Evolutionary conservation across 2,888 invertebrate species (phyloP), one percentile per base, ranked within the genome.

Genomic region (Cerceris rybyensis): DNA sequence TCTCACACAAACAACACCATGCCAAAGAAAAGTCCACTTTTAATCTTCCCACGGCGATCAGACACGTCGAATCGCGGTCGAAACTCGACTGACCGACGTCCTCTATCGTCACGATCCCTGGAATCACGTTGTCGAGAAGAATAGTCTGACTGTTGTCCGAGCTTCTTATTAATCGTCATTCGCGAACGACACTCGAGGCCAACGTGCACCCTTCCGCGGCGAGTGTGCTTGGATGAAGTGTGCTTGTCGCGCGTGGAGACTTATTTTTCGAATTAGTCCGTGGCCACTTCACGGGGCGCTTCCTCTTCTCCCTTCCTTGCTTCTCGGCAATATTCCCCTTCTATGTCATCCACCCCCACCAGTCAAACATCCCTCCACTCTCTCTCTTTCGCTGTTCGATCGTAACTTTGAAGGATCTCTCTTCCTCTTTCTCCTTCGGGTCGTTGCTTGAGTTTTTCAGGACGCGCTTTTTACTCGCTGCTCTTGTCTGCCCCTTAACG

Each of bases 151-250:
- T 7, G 13, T 11, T 7, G 50, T n/a, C 50, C 13, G 11, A 13
- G 7, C 39, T 39, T 41, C 17, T 75, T 79, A 84, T 84, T 82
- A 85, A 84, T 84, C 80, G 85, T 84, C 78, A 82, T 80, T 75
- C 75, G 70, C 80, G 74, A 66, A 72, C 28, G 28, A 28, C 72
- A 78, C 85, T 80, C 85, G 78, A 85, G 69, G 59, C 67, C 68
- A 50, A 52, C 57, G 71, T 68, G 84, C 85, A 85, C 88, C 90
- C 90, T 90, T 90, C 88, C 84, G 87, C 75, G 76, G 87, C 86
- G 90, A 91, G 90, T 88, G 90, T 90, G 90, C 91, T 92, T 91
- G 86, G 90, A 87, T 90, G 89, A 90, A 92, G 92, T 91, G 92
- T 89, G 88, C 91, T 91, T 90, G 89, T 89, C 88, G 87, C 88